A percentile compares a stretch with the other conserved stretches of the same genome.
These are phyloP conservation scores for Macrobrachium rosenbergii DNA, from an alignment of 1,140 invertebrate species.

Conservation along the genomic window DNA sequence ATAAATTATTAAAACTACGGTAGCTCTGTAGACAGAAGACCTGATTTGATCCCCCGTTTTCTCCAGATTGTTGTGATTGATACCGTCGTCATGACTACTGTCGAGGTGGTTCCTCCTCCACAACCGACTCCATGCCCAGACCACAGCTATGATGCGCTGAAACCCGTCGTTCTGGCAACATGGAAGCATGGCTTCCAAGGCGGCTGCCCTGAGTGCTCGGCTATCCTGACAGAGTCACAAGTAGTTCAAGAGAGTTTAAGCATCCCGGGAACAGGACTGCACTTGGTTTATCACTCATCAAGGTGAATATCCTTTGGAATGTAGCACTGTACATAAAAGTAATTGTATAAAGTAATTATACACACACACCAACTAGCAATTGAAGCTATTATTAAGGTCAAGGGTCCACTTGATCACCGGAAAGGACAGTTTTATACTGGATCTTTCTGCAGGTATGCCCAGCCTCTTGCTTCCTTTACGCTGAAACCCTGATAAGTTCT, in stretches of 20 bases:
- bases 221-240: constrained; percentile 92
- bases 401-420: too few relatives aligned
- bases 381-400: too few relatives aligned
- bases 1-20: not conserved
- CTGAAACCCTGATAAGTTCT: too few relatives aligned
- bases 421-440: too few relatives aligned
- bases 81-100: constrained; percentile 86
- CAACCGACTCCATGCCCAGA: constrained; percentile 81
- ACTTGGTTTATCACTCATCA: constrained; percentile 95
- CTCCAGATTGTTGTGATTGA: constrained; percentile 88
- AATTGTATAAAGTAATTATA: not conserved
- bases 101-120: constrained; percentile 79
- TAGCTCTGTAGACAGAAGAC: not conserved
- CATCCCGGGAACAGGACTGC: constrained; percentile 92
- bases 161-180: constrained; percentile 92
- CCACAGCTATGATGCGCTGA: constrained; percentile 94
- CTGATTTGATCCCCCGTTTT: not conserved
- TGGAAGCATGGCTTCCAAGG: constrained; percentile 98
- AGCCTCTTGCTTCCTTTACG: too few relatives aligned
- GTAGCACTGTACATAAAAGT: not conserved
- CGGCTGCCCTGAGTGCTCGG: constrained; percentile 88
- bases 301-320: constrained; percentile 70
- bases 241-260: constrained; percentile 94
- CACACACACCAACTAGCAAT: too few relatives aligned
- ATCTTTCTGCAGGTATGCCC: too few relatives aligned